Evolutionary conservation across 2,888 invertebrate species (phyloP).

Genomic region (Podabrus alpinus): DNA sequence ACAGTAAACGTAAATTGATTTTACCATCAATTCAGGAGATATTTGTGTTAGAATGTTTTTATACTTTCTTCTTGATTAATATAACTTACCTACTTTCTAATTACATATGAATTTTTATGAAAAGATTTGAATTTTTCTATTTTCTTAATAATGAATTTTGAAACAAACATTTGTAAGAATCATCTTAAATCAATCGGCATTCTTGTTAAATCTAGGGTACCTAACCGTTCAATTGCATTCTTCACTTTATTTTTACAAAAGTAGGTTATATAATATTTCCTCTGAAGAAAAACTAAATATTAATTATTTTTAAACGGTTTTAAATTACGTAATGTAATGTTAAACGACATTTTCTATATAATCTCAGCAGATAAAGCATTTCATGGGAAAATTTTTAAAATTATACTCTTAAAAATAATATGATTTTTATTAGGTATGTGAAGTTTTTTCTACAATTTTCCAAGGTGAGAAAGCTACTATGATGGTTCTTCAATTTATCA

Average conservation of each 20-base stretch:
- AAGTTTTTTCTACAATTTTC: background rate
- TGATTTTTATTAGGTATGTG: background rate
- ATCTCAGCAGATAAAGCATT: too few relatives aligned
- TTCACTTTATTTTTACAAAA: background rate
- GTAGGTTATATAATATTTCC: background rate
- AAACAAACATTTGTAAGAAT: background rate
- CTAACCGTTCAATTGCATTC: background rate
- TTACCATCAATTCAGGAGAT: background rate
- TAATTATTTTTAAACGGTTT: background rate
- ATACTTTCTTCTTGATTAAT: constrained; percentile 3
- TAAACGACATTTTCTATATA: background rate
- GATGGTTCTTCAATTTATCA: too few relatives aligned
- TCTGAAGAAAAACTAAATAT: background rate
- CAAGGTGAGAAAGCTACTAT: background rate
- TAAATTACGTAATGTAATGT: background rate
- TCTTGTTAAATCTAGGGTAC: background rate
- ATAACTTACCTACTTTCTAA: constrained; percentile 2
- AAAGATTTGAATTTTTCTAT: background rate
- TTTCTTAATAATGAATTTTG: background rate
- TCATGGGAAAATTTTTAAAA: too few relatives aligned
- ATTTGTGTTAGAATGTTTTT: constrained; percentile 3
- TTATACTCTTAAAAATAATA: too few relatives aligned
- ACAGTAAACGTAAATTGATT: constrained; percentile 1
- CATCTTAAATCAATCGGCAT: background rate
- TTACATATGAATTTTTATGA: background rate